Conservation (phyloP, 2,888 invertebrate species). For the Spodoptera littoralis region DNA sequence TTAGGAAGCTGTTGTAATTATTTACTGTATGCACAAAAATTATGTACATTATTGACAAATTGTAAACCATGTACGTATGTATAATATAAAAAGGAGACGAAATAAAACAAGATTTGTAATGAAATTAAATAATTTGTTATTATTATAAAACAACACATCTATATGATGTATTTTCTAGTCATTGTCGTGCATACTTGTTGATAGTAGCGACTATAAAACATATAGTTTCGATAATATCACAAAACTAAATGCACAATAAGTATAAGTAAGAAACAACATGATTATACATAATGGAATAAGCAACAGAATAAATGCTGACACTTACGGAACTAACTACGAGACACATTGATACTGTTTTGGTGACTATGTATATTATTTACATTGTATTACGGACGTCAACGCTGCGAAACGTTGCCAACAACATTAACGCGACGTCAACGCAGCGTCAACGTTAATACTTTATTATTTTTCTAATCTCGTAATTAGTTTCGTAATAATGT, state of each 20-base stretch:
- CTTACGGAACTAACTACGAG: conserved; percentile 17
- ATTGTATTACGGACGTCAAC: no score
- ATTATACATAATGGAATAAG: conserved; percentile 56
- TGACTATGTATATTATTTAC: no score
- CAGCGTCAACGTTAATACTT: no score
- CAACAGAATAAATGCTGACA: conserved; percentile 45
- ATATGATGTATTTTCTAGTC: conserved; percentile 87
- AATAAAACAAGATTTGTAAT: conserved; percentile 82
- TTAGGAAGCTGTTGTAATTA: not conserved
- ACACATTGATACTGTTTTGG: not conserved
- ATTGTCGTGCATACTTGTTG: conserved; percentile 69
- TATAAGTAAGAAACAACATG: conserved; percentile 47
- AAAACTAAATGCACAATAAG: conserved; percentile 72
- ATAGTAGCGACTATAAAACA: conserved; percentile 52
- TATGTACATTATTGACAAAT: conserved; percentile 24
- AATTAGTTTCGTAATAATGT: conserved; percentile 24
- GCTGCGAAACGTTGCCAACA: no score
- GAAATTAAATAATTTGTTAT: conserved; percentile 87
- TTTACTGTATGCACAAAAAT: conserved; percentile 37
- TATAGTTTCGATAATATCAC: conserved; percentile 65
- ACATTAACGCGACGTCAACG: no score
- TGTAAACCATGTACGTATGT: conserved; percentile 20
- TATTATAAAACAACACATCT: conserved; percentile 86
- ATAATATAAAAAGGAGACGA: conserved; percentile 21
- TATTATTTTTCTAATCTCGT: not conserved